Conservation (phyloP, 30 jellyfish, hydroid and myxozoan species). For the Sanderia malayensis region DNA sequence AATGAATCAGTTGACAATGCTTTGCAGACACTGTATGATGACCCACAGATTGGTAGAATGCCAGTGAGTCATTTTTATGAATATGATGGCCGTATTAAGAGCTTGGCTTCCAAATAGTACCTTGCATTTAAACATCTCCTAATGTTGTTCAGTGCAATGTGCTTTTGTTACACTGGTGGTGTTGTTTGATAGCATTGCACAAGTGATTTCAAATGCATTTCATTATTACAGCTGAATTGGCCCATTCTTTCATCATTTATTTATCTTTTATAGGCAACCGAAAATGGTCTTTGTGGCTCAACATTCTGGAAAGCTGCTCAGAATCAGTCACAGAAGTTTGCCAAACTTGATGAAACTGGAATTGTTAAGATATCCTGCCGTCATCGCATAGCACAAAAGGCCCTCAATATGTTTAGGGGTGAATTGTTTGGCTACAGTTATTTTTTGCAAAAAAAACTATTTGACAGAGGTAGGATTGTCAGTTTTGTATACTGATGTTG, state of each 20-base stretch:
- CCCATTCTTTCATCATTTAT: too few species aligned
- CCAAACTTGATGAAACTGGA: conserved; percentile 37
- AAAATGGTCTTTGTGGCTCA: conserved; percentile 5
- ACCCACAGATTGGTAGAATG: conserved; percentile 12
- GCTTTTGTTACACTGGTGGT: neutral
- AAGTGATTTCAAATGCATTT: too few species aligned
- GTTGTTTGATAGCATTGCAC: too few species aligned
- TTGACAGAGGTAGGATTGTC: conserved; percentile 5
- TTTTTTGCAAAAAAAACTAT: conserved; percentile 7
- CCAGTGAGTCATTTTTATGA: too few species aligned
- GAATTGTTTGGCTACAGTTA: conserved; percentile 45
- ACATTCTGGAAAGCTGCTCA: neutral
- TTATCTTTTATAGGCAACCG: neutral
- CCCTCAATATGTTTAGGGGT: conserved; percentile 34
- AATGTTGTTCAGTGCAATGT: neutral
- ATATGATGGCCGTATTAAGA: too few species aligned
- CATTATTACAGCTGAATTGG: too few species aligned
- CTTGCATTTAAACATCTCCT: neutral
- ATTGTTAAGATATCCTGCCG: conserved; percentile 37
- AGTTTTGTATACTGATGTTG: conserved; percentile 26
- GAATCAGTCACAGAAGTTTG: neutral
- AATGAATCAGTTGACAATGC: conserved; percentile 7
- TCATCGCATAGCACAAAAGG: conserved; percentile 33
- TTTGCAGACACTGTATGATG: neutral
- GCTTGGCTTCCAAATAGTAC: neutral